Percentiles rank a stretch among this genome's conserved stretches.
Evolutionary conservation across 2,888 invertebrate species (phyloP).

Genomic region (Thymelicus sylvestris): DNA sequence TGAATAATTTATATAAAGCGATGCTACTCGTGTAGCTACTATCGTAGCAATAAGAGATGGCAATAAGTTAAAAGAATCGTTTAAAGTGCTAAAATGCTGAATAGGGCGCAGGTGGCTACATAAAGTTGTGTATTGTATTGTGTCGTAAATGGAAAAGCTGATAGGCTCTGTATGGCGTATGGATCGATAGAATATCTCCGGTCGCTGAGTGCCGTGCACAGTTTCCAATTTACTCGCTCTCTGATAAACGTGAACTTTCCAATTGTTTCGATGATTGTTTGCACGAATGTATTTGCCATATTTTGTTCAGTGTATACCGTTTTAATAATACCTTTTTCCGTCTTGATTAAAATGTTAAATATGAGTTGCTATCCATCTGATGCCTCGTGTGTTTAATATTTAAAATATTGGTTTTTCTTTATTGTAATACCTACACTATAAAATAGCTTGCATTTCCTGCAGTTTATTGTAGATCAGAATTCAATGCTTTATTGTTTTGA

Average conservation of each 20-base stretch:
- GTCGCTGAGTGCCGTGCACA: slow-evolving; percentile 34
- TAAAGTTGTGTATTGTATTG: slow-evolving; percentile 36
- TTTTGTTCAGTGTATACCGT: neutral
- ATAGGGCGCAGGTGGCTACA: slow-evolving; percentile 31
- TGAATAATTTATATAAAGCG: slow-evolving; percentile 35
- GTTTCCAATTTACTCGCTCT: slow-evolving; percentile 35
- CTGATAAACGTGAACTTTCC: slow-evolving; percentile 31
- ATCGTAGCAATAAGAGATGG: slow-evolving; percentile 27
- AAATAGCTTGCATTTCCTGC: no score
- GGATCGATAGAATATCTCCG: slow-evolving; percentile 37
- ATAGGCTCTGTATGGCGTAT: slow-evolving; percentile 35
- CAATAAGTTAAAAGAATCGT: slow-evolving; percentile 37
- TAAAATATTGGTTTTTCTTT: neutral
- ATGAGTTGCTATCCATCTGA: neutral
- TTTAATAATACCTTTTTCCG: neutral
- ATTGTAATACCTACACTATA: neutral
- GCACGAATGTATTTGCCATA: slow-evolving; percentile 4
- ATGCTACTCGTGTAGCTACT: slow-evolving; percentile 17
- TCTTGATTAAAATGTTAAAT: neutral
- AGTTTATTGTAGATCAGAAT: no score
- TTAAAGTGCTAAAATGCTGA: slow-evolving; percentile 27
- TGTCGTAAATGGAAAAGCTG: slow-evolving; percentile 38
- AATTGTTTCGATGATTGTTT: slow-evolving; percentile 32
- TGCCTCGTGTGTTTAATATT: neutral
- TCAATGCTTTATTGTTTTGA: no score